phyloP scores from a whole-genome alignment of 92 coral and sea anemone genomes.

The Virgularia gustaviana region DNA sequence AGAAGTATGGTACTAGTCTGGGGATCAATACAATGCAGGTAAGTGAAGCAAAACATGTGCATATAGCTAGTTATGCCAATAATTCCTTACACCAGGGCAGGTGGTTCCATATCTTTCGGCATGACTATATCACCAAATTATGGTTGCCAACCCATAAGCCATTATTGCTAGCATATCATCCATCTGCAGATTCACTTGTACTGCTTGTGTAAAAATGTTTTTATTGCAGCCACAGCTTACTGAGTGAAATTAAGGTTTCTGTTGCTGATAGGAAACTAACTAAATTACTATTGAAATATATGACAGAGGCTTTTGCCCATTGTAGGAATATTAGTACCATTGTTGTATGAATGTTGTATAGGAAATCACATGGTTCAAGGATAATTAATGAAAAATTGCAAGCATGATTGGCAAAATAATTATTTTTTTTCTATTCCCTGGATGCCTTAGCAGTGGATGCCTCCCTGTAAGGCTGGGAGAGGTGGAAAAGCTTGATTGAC shows the following conservation, averaged over 20 bases:
- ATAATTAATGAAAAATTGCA: no score
- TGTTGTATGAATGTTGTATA: no score
- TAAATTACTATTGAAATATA: constrained; percentile 9
- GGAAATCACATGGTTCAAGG: no score
- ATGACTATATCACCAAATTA: constrained; percentile 50
- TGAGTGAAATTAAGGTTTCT: constrained; percentile 37
- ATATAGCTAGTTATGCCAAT: no score
- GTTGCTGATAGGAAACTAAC: constrained; percentile 36
- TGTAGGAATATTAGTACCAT: no score
- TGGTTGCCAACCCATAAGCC: constrained; percentile 46
- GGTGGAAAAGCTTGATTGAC: constrained; percentile 39
- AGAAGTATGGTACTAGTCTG: no score
- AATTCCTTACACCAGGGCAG: no score
- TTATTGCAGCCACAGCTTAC: constrained; percentile 42
- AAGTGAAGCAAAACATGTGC: no score
- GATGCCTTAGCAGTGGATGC: constrained; percentile 57
- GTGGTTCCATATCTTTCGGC: constrained; percentile 31
- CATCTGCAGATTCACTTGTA: no score
- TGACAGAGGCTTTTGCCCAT: constrained; percentile 4
- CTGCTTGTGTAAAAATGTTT: constrained; percentile 26
- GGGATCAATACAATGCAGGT: no score
- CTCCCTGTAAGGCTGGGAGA: constrained; percentile 49
- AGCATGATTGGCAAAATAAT: no score
- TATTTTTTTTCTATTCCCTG: no score
- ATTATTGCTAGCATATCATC: constrained; percentile 40